A percentile compares a stretch with the other conserved stretches of the same genome.
These are phyloP conservation scores for Mellilla xanthometata DNA, from an alignment of 2,888 invertebrate species.

Conservation along the genomic window DNA sequence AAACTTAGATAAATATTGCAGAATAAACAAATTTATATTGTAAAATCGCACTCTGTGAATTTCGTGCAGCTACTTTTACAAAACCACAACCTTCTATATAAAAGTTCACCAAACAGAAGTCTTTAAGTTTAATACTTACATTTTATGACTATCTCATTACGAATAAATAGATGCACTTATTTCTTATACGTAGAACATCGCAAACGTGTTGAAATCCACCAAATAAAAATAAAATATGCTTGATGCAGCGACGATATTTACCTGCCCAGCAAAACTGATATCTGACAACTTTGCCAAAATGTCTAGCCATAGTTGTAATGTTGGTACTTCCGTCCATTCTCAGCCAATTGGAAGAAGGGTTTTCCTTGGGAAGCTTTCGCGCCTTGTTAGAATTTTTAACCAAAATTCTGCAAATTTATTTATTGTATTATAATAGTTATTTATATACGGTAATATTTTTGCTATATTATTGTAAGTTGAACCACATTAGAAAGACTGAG, in stretches of 20 bases:
- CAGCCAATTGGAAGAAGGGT: constrained; percentile 54
- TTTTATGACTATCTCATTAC: constrained; percentile 43
- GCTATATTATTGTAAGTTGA: too few species aligned
- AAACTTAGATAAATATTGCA: constrained; percentile 36
- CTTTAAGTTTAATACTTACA: constrained; percentile 56
- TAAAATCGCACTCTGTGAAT: constrained; percentile 69
- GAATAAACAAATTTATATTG: constrained; percentile 58
- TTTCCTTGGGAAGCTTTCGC: constrained; percentile 71
- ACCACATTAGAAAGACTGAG: too few species aligned
- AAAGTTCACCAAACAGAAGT: constrained; percentile 72
- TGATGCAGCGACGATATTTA: constrained; percentile 72
- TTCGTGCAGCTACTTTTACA: constrained; percentile 78
- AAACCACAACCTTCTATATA: constrained; percentile 74
- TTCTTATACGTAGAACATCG: constrained; percentile 50
- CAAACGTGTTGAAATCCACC: constrained; percentile 57
- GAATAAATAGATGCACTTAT: constrained; percentile 45
- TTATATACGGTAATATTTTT: too few species aligned
- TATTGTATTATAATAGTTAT: too few species aligned
- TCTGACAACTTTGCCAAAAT: constrained; percentile 76
- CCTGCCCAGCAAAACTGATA: constrained; percentile 76
- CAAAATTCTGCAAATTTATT: too few species aligned
- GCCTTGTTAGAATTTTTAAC: constrained; percentile 65
- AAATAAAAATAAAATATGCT: constrained; percentile 72
- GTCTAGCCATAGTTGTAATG: constrained; percentile 42
- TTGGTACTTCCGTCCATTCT: constrained; percentile 65